Evolutionary conservation across 2,888 invertebrate genomes (phyloP).

Genomic region (Cryptus armator): DNA sequence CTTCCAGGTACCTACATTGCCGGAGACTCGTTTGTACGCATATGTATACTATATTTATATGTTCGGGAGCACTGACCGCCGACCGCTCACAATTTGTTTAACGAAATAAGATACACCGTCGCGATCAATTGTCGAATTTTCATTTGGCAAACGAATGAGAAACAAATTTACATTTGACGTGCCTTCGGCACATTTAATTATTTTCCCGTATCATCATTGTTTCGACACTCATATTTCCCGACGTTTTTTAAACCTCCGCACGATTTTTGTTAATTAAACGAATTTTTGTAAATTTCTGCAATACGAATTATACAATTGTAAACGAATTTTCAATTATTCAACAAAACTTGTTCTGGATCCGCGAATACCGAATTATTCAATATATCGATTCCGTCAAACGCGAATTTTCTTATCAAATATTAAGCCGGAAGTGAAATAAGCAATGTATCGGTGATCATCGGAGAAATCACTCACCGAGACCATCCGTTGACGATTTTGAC

Average conservation of each 20-base stretch:
- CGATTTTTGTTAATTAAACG: background rate
- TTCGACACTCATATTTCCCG: conserved; percentile 9
- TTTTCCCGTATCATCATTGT: background rate
- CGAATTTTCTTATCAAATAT: no score
- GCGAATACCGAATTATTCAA: no score
- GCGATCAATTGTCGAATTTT: conserved; percentile 14
- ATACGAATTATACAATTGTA: background rate
- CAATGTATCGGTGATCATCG: no score
- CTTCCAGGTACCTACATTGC: conserved; percentile 45
- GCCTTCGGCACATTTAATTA: background rate
- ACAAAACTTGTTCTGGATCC: no score
- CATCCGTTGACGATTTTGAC: no score
- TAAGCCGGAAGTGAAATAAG: no score
- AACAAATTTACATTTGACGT: background rate
- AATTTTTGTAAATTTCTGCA: background rate
- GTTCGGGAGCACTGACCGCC: conserved; percentile 49
- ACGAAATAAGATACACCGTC: conserved; percentile 40
- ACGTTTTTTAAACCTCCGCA: background rate
- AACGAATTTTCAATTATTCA: no score
- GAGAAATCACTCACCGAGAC: no score
- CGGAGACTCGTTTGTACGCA: conserved; percentile 22
- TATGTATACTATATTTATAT: background rate
- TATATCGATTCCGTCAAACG: no score
- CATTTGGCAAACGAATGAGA: background rate
- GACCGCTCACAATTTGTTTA: conserved; percentile 38